Base-by-base conservation (phyloP, 1,140 invertebrate species). In the Brevipalpus yothersi region DNA sequence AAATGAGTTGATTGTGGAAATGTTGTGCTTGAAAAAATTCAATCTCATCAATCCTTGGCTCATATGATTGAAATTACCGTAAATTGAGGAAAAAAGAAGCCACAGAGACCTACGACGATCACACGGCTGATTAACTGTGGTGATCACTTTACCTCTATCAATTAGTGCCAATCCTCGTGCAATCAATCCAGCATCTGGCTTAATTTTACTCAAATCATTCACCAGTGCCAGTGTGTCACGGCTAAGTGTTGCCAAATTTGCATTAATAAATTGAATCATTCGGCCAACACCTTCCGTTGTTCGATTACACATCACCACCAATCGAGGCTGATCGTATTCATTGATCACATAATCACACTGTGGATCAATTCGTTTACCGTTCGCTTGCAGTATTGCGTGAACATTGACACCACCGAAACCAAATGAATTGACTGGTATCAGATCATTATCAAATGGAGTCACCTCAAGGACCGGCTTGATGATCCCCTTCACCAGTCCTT, bases 321-420 rank as follows among this genome's bases (percentile, higher is more conserved):
- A 61, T 53, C 70, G 65, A 17, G 66, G 67, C 17, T 68, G 42
- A 5, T 63, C 15, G 3, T 58, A 39, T 19, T 31, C 61, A 57
- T 56, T 56, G 17, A n/a, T 58, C 31, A 43, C 2, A n/a, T 41
- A 51, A 7, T 61, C 5, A 66, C 68, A 7, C 42, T 54, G 12
- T 12, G 41, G 15, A 11, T 31, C 9, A 53, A 53, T 23, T 51
- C 10, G 31, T 53, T 67, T 53, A 4, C 60, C 5, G 67, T 68
- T 9, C 71, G 61, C 61, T 45, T 59, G 58, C 0, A 96, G 72
- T 54, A 96, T 74, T 0, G 88, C 72, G 70, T 97, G 91, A 21
- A 86, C 90, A 72, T 97, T 96, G 39, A 90, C 86, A 53, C 93
- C 93, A 60, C 92, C 93, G 73, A 96, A 96, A 17, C 93, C 93